Evolutionary conservation across 2,888 invertebrate genomes (phyloP), one percentile per base, ranked within the genome.

Genomic region (Andricus curvator): DNA sequence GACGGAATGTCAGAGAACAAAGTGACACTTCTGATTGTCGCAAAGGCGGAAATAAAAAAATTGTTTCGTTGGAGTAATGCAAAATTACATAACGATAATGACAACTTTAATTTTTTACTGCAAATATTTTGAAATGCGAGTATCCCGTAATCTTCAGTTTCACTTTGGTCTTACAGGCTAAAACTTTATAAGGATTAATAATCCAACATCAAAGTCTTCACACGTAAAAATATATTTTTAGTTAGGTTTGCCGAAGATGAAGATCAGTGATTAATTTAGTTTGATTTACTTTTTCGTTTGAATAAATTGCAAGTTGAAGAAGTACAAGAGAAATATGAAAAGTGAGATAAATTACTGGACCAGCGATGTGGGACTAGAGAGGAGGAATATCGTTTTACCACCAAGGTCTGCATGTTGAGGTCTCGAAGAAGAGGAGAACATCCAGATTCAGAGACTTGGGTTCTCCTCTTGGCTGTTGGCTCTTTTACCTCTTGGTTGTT

Each of bases 1-100:
- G 74, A 74, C 74, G 74, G 74, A 74, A 74, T 74, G 74, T 37
- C 74, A 74, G 33, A 70, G 70, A 29, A 74, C 33, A 33, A 56
- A 74, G 74, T 56, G 56, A 74, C 33, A 74, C 51, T 68, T 70
- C 33, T 70, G 70, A 56, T 70, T 70, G 33, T 70, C 70, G 29
- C 33, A 51, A 74, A 74, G 51, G 74, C 74, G 56, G 74, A 74
- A 74, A 33, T 74, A 9, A 56, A 74, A 74, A n/a, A 56, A 51
- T 20, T 37, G 20, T 33, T 29, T 74, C 33, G n/a, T 74, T 15
- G 51, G 56, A 56, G 56, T 56, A 74, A 74, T 74, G 20, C 20
- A 20, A 33, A 51, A 74, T 74, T 29, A 33, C 33, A 51, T 56
- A 74, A 74, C 1, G n/a, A 29, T 33, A 33, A 56, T 33, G 51